Conservation (phyloP, 2,113 vertebrate species). For the Carassius gibelio region DNA sequence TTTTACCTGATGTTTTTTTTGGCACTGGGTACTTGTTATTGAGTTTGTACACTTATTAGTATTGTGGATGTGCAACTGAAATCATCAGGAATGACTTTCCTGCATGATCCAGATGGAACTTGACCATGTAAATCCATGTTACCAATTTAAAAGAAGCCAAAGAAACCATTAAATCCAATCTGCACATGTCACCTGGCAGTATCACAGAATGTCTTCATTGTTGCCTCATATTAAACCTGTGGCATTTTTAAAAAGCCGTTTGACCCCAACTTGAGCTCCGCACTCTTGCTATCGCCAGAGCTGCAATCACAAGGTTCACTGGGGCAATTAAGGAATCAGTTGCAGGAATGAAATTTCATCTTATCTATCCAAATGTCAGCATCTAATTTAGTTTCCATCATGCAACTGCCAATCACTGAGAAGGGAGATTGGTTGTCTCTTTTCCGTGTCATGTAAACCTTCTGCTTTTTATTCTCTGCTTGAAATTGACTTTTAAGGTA, state of each 20-base stretch:
- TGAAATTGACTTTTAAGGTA: constrained; percentile 15
- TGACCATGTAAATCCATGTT: constrained; percentile 53
- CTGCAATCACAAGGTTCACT: constrained; percentile 67
- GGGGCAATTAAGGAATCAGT: constrained; percentile 72
- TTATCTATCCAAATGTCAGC: constrained; percentile 78
- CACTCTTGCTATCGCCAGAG: constrained; percentile 53
- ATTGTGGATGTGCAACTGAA: neutral
- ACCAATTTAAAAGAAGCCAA: constrained; percentile 48
- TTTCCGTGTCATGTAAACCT: constrained; percentile 40
- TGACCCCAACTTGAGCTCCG: constrained; percentile 66
- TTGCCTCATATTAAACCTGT: constrained; percentile 70
- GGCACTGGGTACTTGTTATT: neutral
- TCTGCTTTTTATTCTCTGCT: constrained; percentile 33
- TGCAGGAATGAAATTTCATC: constrained; percentile 69
- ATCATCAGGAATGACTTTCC: neutral
- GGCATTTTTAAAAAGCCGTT: constrained; percentile 75
- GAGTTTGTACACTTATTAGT: constrained; percentile 15
- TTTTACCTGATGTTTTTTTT: neutral
- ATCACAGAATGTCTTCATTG: constrained; percentile 59
- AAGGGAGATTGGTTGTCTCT: constrained; percentile 55
- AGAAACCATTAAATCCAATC: constrained; percentile 60
- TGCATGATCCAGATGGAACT: neutral
- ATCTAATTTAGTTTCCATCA: constrained; percentile 72
- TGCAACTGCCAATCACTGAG: constrained; percentile 71
- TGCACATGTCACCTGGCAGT: constrained; percentile 60